phyloP scores from a whole-genome alignment of 2,113 vertebrate genomes.

The Xenopus tropicalis region DNA sequence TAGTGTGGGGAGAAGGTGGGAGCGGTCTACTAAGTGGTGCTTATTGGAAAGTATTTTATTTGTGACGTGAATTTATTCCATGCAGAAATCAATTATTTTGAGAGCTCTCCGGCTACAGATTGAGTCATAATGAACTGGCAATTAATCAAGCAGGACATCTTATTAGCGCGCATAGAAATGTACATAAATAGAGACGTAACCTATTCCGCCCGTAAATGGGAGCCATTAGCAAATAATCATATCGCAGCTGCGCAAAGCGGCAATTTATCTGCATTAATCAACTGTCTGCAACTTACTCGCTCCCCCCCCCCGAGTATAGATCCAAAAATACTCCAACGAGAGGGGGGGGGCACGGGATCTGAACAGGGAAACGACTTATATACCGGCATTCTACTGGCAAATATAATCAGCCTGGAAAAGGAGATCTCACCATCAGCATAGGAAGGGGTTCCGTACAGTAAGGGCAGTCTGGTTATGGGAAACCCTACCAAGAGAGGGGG shows the following conservation, averaged over 20 bases:
- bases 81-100: conserved; percentile 8
- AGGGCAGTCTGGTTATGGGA: no score
- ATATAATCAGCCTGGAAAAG: no score
- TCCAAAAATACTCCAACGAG: no score
- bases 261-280: conserved; percentile 15
- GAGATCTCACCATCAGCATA: no score
- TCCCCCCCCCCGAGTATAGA: no score
- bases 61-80: conserved; percentile 7
- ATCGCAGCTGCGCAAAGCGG: background rate
- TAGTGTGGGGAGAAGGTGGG: no score
- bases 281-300: no score
- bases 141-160: conserved; percentile 17
- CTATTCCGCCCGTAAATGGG: conserved; percentile 17
- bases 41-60: background rate
- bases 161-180: background rate
- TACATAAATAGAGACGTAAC: conserved; percentile 10
- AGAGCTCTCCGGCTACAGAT: conserved; percentile 9
- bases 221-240: conserved; percentile 27
- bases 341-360: no score
- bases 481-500: no score
- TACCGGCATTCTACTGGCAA: no score
- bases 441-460: no score
- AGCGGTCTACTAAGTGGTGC: background rate
- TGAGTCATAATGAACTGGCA: background rate
- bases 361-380: no score